Evolutionary conservation across 2,888 invertebrate species (phyloP), one percentile per base, ranked within the genome.

Genomic region (Cheilosia scutellata): DNA sequence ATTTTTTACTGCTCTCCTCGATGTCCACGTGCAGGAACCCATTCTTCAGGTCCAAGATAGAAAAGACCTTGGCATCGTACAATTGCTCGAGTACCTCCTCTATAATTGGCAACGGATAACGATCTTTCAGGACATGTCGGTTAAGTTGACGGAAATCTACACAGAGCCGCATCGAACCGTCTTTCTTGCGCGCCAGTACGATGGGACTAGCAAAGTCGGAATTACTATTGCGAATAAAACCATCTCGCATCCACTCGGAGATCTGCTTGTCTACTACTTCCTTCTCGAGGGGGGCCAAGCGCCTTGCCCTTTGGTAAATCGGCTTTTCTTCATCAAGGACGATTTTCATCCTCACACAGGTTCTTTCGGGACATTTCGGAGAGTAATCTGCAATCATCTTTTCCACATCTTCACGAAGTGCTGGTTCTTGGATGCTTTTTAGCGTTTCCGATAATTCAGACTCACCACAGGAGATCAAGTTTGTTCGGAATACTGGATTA

Each of bases 51-150:
- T 20, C 87, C 70, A 90, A 60, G 29, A 88, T 88, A 16, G 82
- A 89, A 51, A 90, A 90, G 40, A 68, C 88, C 5, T 55, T 71
- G 27, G 88, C 88, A 27, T 89, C 89, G 68, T 87, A 83, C 11
- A 90, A 75, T 74, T 87, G 72, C 55, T 87, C 72, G 20, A 79
- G 55, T n/a, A 68, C 51, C 13, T 78, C 82, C 37, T 82, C 82
- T 27, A 87, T 78, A 47, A 68, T 42, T 13, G 78, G 78, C 25
- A 72, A 25, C 9, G 68, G 72, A 68, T 68, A 65, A 11, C 70
- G 37, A 62, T 70, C 57, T 37, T 75, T 63, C 1, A 75, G 2
- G n/a, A 70, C 29, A 1, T 57, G 25, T 20, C 40, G 42, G 25
- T 78, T 74, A 2, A 78, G 25, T 7, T 37, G 58, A 9, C 72